Evolutionary conservation across 2,797 vertebrate species (phyloP).

Genomic region (Dicrostonyx torquatus): DNA sequence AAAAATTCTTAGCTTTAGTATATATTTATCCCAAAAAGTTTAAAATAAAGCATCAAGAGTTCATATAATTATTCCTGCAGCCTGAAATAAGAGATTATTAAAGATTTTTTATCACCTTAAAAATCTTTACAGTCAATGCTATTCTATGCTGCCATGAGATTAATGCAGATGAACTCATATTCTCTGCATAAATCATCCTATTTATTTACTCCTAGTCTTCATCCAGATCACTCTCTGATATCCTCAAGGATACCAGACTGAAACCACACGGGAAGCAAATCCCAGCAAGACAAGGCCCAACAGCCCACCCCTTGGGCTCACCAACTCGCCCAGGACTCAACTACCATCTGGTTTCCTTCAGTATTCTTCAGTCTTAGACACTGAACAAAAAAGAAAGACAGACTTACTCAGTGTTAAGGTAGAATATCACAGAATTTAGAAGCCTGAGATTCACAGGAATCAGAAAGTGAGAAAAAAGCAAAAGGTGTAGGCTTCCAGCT

Average conservation of each 20-base stretch:
- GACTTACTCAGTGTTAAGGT: constrained; percentile 1
- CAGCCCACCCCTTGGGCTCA: not conserved
- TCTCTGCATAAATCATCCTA: constrained; percentile 9
- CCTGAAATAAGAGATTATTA: not conserved
- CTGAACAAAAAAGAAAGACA: constrained; percentile 60
- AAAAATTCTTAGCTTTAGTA: constrained; percentile 56
- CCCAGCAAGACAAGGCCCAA: not conserved
- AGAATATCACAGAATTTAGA: not conserved
- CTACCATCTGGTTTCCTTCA: constrained; percentile 50
- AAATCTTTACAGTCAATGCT: not conserved
- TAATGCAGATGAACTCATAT: not conserved
- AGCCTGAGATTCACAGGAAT: not conserved
- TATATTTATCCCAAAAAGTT: not conserved
- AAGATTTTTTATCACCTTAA: not conserved
- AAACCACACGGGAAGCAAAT: not conserved
- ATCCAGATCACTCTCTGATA: not conserved
- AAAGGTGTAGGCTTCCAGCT: not conserved
- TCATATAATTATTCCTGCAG: not conserved
- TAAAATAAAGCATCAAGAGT: constrained; percentile 41
- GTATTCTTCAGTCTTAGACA: constrained; percentile 42
- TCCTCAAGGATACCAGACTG: not conserved
- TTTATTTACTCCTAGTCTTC: not conserved
- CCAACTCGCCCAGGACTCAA: not conserved
- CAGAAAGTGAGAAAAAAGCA: constrained; percentile 11
- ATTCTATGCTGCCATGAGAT: not conserved